Percentiles rank a stretch among this genome's conserved stretches.
phyloP scores from a whole-genome alignment of 2,113 vertebrate species.

The Ranitomeya variabilis region DNA sequence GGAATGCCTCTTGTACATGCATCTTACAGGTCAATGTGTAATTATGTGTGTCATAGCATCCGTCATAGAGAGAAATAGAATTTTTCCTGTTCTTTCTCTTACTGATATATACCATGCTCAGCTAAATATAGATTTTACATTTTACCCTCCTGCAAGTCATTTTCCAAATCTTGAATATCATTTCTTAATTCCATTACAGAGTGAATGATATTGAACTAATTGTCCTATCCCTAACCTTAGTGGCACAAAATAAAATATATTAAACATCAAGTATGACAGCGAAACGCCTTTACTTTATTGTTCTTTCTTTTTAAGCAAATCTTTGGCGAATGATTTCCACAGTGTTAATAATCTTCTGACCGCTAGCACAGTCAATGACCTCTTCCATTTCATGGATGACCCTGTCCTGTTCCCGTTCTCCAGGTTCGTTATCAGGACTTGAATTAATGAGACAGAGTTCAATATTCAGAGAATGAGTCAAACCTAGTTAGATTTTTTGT shows the following conservation, averaged over 20 bases:
- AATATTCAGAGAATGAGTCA: constrained; percentile 23
- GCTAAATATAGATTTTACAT: background rate
- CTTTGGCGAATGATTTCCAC: background rate
- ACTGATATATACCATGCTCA: background rate
- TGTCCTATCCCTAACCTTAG: background rate
- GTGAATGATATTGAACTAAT: background rate
- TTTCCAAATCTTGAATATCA: background rate
- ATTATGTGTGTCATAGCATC: background rate
- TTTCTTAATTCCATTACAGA: background rate
- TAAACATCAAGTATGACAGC: background rate
- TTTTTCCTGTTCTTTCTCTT: background rate
- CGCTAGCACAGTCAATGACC: background rate
- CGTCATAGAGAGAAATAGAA: background rate
- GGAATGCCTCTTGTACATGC: background rate
- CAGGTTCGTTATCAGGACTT: constrained; percentile 4
- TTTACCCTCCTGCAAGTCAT: background rate
- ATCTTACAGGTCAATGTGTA: background rate
- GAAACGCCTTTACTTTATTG: background rate
- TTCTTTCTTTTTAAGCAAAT: background rate
- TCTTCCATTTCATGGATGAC: background rate
- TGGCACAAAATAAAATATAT: constrained; percentile 4
- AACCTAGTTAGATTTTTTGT: background rate
- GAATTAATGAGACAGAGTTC: constrained; percentile 38
- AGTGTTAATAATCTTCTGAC: constrained; percentile 21
- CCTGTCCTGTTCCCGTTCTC: constrained; percentile 9